These are phyloP conservation scores for Cryptoleucopteryx plumbea DNA, from an alignment of 2,113 vertebrate species.

Conservation along the genomic window DNA sequence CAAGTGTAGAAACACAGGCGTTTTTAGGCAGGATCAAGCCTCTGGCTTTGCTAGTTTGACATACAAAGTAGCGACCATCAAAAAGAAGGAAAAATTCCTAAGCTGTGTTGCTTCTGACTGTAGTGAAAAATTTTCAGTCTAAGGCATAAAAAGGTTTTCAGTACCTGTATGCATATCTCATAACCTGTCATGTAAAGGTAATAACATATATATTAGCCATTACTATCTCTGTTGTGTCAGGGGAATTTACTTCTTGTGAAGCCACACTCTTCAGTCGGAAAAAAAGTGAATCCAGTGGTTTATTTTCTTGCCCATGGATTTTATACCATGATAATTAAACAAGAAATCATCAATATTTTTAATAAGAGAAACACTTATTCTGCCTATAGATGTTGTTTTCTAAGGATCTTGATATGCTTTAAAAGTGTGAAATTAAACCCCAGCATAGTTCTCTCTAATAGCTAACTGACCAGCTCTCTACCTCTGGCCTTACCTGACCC, in stretches of 20 bases:
- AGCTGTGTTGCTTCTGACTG: background rate
- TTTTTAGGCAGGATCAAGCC: background rate
- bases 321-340: background rate
- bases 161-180: background rate
- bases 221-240: background rate
- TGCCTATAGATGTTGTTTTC: background rate
- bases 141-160: background rate
- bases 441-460: background rate
- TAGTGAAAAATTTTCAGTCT: background rate
- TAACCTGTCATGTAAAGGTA: background rate
- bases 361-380: background rate
- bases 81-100: background rate
- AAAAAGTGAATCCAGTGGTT: background rate
- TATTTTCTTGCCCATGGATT: background rate
- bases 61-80: background rate
- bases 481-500: background rate
- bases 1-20: background rate
- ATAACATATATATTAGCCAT: background rate
- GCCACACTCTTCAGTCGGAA: background rate
- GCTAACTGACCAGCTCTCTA: background rate
- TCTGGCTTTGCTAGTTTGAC: background rate
- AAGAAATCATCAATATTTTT: background rate
- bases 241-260: background rate
- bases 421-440: background rate
- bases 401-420: background rate